A percentile compares a stretch with the other conserved stretches of the same genome.
These are phyloP conservation scores for Pluvialis apricaria DNA, from an alignment of 2,113 vertebrate species.

Conservation along the genomic window DNA sequence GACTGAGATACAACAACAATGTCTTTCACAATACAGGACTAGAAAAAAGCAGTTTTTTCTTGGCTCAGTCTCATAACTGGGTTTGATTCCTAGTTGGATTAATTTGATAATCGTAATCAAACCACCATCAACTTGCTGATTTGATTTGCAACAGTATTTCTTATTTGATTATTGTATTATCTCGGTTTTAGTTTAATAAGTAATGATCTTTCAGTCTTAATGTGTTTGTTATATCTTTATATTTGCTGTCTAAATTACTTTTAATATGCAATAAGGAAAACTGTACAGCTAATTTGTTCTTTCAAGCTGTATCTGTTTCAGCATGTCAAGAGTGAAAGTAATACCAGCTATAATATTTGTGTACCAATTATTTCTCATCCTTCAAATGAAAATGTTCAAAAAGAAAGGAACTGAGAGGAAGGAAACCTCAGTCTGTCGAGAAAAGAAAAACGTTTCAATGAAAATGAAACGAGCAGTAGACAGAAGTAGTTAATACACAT, in stretches of 20 bases:
- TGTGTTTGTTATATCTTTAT: constrained; percentile 1
- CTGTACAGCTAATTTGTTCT: background rate
- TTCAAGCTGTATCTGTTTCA: background rate
- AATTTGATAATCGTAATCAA: constrained; percentile 22
- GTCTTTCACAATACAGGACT: background rate
- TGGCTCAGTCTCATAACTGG: background rate
- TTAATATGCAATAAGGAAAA: background rate
- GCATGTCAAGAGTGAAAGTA: background rate
- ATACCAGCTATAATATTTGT: background rate
- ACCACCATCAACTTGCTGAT: background rate
- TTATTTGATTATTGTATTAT: background rate
- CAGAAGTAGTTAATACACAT: background rate
- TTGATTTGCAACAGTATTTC: background rate
- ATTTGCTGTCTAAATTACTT: background rate
- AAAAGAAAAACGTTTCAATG: background rate
- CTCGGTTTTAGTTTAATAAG: constrained; percentile 4
- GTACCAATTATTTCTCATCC: background rate
- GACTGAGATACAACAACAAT: background rate
- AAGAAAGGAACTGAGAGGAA: background rate
- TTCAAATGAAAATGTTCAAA: background rate
- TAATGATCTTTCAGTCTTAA: constrained; percentile 1
- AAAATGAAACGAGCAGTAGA: background rate
- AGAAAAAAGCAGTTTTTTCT: background rate
- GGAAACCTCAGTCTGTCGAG: background rate
- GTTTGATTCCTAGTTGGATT: background rate